phyloP scores from a whole-genome alignment of 2,113 vertebrate species.

The Pterocles orientalis region DNA sequence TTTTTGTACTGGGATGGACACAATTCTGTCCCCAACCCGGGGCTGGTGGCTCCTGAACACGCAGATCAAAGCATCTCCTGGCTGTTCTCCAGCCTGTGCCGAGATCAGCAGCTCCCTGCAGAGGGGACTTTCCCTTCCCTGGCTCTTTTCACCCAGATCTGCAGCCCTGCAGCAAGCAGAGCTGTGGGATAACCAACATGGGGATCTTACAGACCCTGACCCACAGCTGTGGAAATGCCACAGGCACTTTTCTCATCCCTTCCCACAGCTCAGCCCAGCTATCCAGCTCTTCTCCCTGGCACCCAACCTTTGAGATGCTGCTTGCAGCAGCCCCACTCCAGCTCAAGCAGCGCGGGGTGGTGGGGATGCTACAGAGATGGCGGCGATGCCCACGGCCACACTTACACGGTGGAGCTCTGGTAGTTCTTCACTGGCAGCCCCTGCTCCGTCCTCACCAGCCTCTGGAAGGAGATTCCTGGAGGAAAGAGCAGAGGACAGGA shows the following conservation, averaged over 20 bases:
- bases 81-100: accelerated
- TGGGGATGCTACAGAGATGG: background rate
- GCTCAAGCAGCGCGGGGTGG: background rate
- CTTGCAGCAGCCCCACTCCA: background rate
- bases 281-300: background rate
- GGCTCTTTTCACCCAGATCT: background rate
- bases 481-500: background rate
- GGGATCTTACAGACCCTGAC: background rate
- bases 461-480: slow-evolving; percentile 92
- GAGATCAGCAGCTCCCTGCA: background rate
- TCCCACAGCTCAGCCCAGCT: background rate
- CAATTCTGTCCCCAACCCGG: accelerated
- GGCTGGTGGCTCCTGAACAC: background rate
- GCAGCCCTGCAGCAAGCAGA: background rate
- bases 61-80: accelerated
- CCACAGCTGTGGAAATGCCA: background rate
- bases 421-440: slow-evolving; percentile 77
- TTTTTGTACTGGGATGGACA: accelerated
- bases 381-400: background rate
- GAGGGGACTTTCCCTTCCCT: background rate
- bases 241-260: accelerated
- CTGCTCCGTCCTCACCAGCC: slow-evolving; percentile 92
- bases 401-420: slow-evolving; percentile 88
- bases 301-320: background rate
- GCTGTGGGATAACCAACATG: accelerated